Base-by-base conservation (phyloP, 2,797 vertebrate genomes). In the Xenopus petersii region DNA sequence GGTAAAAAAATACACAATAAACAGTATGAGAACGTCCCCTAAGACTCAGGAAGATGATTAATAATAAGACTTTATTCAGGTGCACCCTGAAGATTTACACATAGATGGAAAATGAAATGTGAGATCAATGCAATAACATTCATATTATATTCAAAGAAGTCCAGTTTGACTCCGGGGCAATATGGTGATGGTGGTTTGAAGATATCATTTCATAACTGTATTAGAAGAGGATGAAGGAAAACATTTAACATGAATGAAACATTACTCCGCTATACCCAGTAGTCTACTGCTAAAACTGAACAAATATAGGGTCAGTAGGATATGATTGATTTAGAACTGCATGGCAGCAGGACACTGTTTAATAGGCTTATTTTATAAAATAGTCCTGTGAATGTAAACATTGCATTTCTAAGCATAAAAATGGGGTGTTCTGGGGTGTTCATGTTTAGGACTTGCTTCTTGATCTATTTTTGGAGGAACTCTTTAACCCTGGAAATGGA, bases 21-120 rank as follows among this genome's bases (percentile, higher is more conserved):
- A 16, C 17, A 11, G 58, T 26, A 60, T 12, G 17, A 60, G 58
- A 60, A 26, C 26, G 2, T 60, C 24, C 58, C 58, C 58, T 24
- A 26, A 12, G 58, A 26, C 21, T 10, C 58, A 24, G 58, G 21
- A 4, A 60, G 24, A 60, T 26, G 58, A 60, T 60, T 60, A 60
- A 60, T 60, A 60, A 60, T 60, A 60, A 60, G 58, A 56, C 17
- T 56, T 56, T 60, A 60, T 24, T 60, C 58, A 60, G 58, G 58
- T 60, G 58, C 58, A 60, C 58, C 58, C 58, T 26, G 21, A 60
- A 60, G 58, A 24, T 60, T 60, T 10, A 8, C 54, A 56, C 54
- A 56, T 56, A 56, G 16, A 15, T 15, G 7, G 54, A 56, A 56
- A 56, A 56, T 56, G 21, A 24, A 60, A 60, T 60, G 58, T 26